Conservation (phyloP, 2,888 invertebrate genomes). For the Amiota mariae region DNA sequence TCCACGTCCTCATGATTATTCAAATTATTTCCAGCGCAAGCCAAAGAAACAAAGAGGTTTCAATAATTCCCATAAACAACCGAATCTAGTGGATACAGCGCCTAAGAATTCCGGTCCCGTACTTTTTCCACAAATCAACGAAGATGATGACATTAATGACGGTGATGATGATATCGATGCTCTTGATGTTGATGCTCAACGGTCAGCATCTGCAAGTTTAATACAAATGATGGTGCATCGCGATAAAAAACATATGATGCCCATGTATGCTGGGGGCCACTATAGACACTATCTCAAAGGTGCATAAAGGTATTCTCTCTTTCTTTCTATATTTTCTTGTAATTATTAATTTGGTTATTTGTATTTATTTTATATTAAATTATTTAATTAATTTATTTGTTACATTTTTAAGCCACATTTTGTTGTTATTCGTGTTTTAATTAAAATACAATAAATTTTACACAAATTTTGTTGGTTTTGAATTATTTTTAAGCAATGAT, state of each 20-base stretch:
- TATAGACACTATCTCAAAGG: constrained; percentile 7
- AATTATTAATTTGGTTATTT: constrained; percentile 46
- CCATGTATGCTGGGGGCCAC: constrained; percentile 67
- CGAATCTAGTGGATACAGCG: constrained; percentile 50
- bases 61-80: constrained; percentile 37
- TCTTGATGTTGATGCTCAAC: constrained; percentile 58
- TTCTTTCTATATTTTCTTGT: constrained; percentile 36
- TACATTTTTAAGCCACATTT: constrained; percentile 2
- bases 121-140: neutral
- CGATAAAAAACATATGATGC: constrained; percentile 69
- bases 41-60: constrained; percentile 55
- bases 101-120: constrained; percentile 47
- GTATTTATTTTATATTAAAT: constrained; percentile 41
- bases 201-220: constrained; percentile 66
- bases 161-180: constrained; percentile 43
- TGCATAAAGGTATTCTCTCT: neutral
- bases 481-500: neutral
- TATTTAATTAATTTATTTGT: constrained; percentile 3
- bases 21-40: constrained; percentile 68
- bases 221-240: constrained; percentile 70
- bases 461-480: neutral
- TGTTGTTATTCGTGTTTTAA: constrained; percentile 12
- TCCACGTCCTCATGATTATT: constrained; percentile 61
- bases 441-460: neutral
- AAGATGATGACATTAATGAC: constrained; percentile 12